Evolutionary conservation across 2,113 vertebrate species (phyloP).

Genomic region (Carassius auratus): DNA sequence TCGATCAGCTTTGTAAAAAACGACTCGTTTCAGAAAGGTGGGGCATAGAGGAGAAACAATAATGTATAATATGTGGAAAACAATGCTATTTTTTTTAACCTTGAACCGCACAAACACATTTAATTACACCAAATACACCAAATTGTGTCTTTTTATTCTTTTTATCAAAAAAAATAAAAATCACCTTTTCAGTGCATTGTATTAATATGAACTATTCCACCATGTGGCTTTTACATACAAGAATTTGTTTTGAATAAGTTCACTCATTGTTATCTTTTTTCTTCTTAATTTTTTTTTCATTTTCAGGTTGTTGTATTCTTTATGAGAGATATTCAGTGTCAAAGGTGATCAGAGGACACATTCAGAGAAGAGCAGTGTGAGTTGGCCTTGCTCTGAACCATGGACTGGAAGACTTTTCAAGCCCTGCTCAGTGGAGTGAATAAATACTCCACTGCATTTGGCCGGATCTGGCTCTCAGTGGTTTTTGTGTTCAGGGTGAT

Average conservation of each 20-base stretch:
- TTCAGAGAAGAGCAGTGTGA: background rate
- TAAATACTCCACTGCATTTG: conserved; percentile 84
- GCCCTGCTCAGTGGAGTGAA: conserved; percentile 84
- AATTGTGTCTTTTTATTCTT: no score
- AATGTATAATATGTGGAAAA: no score
- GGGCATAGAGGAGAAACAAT: no score
- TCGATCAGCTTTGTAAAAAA: no score
- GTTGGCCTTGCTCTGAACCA: conserved; percentile 59
- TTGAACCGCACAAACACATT: no score
- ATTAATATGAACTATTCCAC: background rate
- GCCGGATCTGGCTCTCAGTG: conserved; percentile 85
- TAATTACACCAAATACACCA: no score
- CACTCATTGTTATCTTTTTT: background rate
- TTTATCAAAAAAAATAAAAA: no score
- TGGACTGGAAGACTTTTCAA: conserved; percentile 87
- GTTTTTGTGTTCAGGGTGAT: conserved; percentile 86
- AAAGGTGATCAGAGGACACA: background rate
- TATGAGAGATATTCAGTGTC: background rate
- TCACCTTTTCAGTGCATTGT: no score
- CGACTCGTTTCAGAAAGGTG: no score
- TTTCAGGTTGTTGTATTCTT: conserved; percentile 23
- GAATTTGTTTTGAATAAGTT: background rate
- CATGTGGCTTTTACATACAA: background rate
- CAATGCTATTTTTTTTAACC: no score
- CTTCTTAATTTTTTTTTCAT: background rate